Conservation (phyloP, 2,797 vertebrate species). For the Catostomus latipinnis region DNA sequence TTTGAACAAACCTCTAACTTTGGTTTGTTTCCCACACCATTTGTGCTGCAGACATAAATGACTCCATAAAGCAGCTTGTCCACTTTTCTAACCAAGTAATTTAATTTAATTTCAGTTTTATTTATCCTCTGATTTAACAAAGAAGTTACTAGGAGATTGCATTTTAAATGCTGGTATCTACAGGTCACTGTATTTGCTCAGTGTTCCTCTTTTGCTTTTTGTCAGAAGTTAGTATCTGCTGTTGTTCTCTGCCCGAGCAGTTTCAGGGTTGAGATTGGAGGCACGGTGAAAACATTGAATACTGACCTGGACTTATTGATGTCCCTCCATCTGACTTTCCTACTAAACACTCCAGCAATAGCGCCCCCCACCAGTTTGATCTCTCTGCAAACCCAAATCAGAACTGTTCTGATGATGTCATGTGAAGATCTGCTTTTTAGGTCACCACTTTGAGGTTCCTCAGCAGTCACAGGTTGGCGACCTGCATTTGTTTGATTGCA, state of each 20-base stretch:
- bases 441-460: background rate
- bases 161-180: too few species aligned
- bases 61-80: too few species aligned
- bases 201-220: background rate
- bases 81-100: too few species aligned
- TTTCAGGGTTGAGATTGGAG: conserved; percentile 65
- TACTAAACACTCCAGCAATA: conserved; percentile 43
- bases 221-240: conserved; percentile 54
- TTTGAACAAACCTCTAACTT: too few species aligned
- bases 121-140: too few species aligned
- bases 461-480: background rate
- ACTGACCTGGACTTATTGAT: conserved; percentile 79
- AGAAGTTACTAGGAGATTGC: too few species aligned
- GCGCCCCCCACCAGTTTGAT: too few species aligned
- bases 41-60: too few species aligned
- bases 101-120: too few species aligned
- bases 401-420: background rate
- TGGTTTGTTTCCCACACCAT: too few species aligned
- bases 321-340: conserved; percentile 78
- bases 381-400: background rate
- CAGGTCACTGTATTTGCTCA: too few species aligned
- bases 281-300: conserved; percentile 61
- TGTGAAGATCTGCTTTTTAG: background rate
- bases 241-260: conserved; percentile 72
- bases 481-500: too few species aligned